phyloP scores from a whole-genome alignment of 2,113 vertebrate species.

The Xerus inauris region DNA sequence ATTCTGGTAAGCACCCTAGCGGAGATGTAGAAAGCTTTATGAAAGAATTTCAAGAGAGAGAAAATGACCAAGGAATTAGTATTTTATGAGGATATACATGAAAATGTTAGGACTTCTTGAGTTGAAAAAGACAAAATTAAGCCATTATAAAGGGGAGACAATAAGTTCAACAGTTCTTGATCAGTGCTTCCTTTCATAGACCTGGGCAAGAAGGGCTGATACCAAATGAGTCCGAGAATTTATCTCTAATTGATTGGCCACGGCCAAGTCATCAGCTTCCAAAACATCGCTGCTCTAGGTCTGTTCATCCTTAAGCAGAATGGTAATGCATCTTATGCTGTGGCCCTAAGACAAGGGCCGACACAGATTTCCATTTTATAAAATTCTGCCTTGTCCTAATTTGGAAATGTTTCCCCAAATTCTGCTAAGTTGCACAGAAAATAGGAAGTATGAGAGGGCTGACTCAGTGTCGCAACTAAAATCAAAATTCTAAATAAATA shows the following conservation, averaged over 20 bases:
- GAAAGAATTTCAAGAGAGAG: background rate
- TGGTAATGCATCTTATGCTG: background rate
- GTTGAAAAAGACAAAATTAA: conserved; percentile 20
- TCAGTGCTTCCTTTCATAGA: background rate
- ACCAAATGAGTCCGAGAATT: background rate
- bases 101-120: background rate
- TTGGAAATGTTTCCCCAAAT: background rate
- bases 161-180: background rate
- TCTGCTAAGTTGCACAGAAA: background rate
- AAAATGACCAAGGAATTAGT: background rate
- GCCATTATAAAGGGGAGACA: background rate
- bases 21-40: background rate
- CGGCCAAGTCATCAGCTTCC: background rate
- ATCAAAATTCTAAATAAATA: background rate
- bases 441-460: background rate
- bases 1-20: background rate
- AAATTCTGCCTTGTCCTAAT: background rate
- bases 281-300: background rate
- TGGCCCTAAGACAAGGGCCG: no score
- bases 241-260: background rate
- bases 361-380: background rate
- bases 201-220: background rate
- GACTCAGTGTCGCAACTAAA: background rate
- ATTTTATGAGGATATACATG: background rate
- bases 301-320: no score